phyloP scores from a whole-genome alignment of 2,888 invertebrate species.

The Germaria angustata region DNA sequence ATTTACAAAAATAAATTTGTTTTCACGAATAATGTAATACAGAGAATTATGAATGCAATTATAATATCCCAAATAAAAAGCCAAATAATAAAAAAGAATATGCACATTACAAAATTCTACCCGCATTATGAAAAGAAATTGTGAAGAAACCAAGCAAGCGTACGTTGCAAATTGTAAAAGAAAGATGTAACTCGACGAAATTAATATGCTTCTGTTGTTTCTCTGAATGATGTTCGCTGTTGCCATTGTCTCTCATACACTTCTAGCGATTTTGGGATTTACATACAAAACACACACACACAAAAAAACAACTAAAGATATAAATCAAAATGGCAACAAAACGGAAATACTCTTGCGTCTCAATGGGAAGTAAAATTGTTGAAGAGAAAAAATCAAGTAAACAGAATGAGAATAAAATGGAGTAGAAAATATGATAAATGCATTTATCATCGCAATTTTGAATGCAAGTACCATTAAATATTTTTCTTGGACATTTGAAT shows the following conservation, averaged over 20 bases:
- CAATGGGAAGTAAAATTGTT: constrained; percentile 31
- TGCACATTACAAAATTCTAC: no score
- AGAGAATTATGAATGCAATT: constrained; percentile 57
- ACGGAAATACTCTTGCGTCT: constrained; percentile 43
- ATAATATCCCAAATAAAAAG: constrained; percentile 20
- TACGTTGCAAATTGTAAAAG: constrained; percentile 27
- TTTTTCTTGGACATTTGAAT: constrained; percentile 22
- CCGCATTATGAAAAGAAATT: not conserved
- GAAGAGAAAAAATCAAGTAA: not conserved
- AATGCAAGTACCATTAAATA: constrained; percentile 22
- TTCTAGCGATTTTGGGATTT: constrained; percentile 2
- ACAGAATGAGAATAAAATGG: constrained; percentile 19
- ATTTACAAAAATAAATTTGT: not conserved
- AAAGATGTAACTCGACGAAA: constrained; percentile 1
- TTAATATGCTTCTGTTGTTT: constrained; percentile 57
- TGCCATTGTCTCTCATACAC: not conserved
- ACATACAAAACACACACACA: not conserved
- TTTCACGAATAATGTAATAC: constrained; percentile 26
- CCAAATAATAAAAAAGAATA: not conserved
- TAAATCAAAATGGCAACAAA: constrained; percentile 57
- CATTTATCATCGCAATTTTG: constrained; percentile 48
- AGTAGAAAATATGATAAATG: constrained; percentile 56
- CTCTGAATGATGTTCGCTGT: constrained; percentile 26
- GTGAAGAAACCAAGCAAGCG: constrained; percentile 35
- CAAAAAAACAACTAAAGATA: constrained; percentile 38